A percentile compares a stretch with the other conserved stretches of the same genome.
Conservation (phyloP, 2,113 vertebrate species). For the Sceloporus undulatus region DNA sequence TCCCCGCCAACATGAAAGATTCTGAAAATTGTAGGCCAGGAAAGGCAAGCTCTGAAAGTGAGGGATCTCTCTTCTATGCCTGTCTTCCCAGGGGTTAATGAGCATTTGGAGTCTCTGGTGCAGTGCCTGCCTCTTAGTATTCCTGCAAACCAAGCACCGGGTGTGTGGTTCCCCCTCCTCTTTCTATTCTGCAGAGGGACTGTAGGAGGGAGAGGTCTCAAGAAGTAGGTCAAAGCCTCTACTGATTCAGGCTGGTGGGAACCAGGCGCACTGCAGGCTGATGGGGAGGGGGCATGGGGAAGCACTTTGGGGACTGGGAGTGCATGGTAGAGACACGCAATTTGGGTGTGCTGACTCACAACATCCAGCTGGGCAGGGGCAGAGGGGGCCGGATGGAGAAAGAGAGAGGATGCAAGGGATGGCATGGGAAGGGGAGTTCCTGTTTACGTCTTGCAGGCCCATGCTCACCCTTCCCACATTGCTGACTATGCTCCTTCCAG, state of each 20-base stretch:
- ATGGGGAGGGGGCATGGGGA: background rate
- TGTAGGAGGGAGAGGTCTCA: background rate
- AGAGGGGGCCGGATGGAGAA: background rate
- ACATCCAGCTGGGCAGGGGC: background rate
- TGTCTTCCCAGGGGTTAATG: background rate
- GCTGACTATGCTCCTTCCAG: background rate
- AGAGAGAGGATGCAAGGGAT: no score
- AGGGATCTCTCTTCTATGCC: background rate
- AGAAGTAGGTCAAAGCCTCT: conserved; percentile 34
- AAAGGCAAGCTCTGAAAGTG: background rate
- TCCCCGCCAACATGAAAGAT: background rate
- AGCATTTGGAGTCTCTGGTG: background rate
- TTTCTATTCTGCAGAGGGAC: conserved; percentile 11
- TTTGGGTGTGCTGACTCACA: conserved; percentile 28
- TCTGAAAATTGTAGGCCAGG: background rate
- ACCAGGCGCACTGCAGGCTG: conserved; percentile 4
- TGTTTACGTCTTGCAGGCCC: background rate
- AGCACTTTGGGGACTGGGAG: background rate
- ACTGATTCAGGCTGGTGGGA: conserved; percentile 34
- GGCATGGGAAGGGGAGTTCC: background rate
- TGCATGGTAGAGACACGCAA: background rate
- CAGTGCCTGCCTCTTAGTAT: background rate
- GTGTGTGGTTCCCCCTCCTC: background rate
- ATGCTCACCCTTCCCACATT: background rate
- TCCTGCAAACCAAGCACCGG: background rate